A percentile compares a stretch with the other conserved stretches of the same genome.
These are phyloP conservation scores for Gerris buenoi DNA, from an alignment of 1,140 invertebrate species.

Conservation along the genomic window DNA sequence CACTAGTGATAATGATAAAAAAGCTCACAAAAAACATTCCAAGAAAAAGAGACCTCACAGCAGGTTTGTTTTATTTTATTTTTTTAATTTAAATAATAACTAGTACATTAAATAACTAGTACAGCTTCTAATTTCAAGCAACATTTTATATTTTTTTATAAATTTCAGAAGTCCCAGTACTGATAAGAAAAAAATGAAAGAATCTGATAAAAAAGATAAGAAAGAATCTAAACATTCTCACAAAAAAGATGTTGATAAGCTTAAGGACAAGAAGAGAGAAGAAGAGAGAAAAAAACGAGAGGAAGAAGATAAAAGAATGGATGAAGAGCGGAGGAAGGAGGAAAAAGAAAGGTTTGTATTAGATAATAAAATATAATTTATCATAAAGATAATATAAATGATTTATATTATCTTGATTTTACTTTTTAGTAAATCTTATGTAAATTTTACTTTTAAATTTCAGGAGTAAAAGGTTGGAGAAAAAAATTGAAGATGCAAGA, in stretches of 20 bases:
- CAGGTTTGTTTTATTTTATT: constrained; percentile 4
- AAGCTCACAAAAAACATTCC: constrained; percentile 26
- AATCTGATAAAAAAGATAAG: constrained; percentile 6
- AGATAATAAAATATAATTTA: neutral
- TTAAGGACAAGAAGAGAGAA: constrained; percentile 29
- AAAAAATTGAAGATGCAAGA: neutral
- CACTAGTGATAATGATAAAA: constrained; percentile 24
- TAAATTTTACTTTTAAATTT: too few relatives aligned
- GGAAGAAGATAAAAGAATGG: constrained; percentile 32
- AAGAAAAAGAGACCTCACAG: constrained; percentile 23
- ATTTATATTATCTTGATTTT: too few relatives aligned
- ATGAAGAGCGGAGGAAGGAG: constrained; percentile 26
- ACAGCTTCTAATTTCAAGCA: too few relatives aligned
- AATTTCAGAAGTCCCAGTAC: constrained; percentile 20
- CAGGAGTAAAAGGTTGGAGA: neutral
- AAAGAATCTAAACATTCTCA: constrained; percentile 6
- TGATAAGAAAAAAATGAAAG: constrained; percentile 15
- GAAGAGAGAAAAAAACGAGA: constrained; percentile 27
- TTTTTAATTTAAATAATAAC: neutral
- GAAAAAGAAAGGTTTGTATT: constrained; percentile 7
- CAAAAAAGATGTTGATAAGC: constrained; percentile 12
- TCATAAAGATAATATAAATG: too few relatives aligned
- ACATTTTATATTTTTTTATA: too few relatives aligned
- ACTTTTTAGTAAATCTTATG: too few relatives aligned
- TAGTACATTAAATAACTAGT: neutral